Evolutionary conservation across 2,888 invertebrate genomes (phyloP), one percentile per base, ranked within the genome.

Genomic region (Creontiades dilutus): DNA sequence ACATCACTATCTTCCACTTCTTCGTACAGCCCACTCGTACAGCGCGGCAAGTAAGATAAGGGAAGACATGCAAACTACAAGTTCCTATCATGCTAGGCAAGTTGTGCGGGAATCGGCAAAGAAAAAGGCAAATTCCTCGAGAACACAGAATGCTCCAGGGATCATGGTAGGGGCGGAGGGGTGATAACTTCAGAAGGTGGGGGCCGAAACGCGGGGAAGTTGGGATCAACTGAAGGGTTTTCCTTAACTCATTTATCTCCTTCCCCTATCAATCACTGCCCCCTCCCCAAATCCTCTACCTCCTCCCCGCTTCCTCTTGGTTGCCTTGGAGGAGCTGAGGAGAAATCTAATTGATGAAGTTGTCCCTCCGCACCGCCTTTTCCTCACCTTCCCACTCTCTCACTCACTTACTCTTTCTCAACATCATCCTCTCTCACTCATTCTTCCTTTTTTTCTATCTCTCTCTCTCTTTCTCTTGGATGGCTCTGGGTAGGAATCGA

Each of bases 241-340:
- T 82, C 82, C 82, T 68, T 82, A 82, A 82, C 82, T 82, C 82
- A 82, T 82, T 82, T 82, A 82, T 82, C 82, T 82, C 82, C 82
- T 52, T 78, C 27, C 82, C 82, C 82, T 82, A 82, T 82, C 82
- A 82, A 82, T 82, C 82, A 82, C 47, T 52, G 11, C 78, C 82
- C 82, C 47, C 82, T 23, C 19, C 52, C 47, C 52, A 27, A 68
- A 23, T 27, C 68, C 68, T 68, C 19, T 57, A n/a, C 13, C 52
- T 12, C 52, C 37, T 7, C 11, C 52, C 19, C 19, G 3, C n/a
- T 9, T 16, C n/a, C 9, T 2, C 2, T 3, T 3, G 12, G 68
- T 23, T 68, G 23, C 5, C 57, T 13, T 11, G 68, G 68, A 68
- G 52, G 16, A 52, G 52, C 23, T 5, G 23, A 23, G 68, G 68